Conservation (phyloP, 1,140 invertebrate species). For the Oreohelix idahoensis region DNA sequence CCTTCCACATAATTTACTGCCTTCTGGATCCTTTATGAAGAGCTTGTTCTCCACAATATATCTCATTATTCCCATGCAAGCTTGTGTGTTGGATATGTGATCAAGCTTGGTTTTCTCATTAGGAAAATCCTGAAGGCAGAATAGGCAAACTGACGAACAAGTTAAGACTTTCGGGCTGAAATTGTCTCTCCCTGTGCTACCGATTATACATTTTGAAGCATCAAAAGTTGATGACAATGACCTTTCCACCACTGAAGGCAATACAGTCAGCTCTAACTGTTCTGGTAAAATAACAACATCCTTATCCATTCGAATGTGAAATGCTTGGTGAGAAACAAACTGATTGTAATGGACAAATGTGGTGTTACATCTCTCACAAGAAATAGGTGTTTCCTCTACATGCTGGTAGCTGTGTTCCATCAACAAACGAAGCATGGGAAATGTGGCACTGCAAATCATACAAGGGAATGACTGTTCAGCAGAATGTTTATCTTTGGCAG, state of each 20-base stretch:
- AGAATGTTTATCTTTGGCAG: not conserved
- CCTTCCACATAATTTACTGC: not conserved
- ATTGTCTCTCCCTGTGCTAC: not conserved
- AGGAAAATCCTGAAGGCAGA: not conserved
- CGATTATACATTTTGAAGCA: not conserved
- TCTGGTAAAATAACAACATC: not conserved
- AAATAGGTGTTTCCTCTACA: not conserved
- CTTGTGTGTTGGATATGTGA: not conserved
- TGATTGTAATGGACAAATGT: conserved; percentile 20
- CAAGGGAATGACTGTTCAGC: not conserved
- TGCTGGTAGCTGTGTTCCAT: conserved; percentile 28
- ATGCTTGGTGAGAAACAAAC: conserved; percentile 22
- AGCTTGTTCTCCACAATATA: not conserved
- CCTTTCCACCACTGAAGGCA: not conserved
- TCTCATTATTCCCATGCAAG: not conserved
- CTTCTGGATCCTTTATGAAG: not conserved
- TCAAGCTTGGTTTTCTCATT: not conserved
- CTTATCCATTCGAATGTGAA: conserved; percentile 28
- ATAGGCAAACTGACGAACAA: not conserved
- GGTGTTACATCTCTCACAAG: not conserved
- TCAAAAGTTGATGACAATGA: not conserved
- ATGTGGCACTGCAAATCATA: not conserved
- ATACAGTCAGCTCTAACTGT: not conserved
- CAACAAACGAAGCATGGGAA: not conserved
- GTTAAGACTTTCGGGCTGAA: not conserved